Base-by-base conservation (phyloP, 2,113 vertebrate genomes). In the Clarias macrocephalus region DNA sequence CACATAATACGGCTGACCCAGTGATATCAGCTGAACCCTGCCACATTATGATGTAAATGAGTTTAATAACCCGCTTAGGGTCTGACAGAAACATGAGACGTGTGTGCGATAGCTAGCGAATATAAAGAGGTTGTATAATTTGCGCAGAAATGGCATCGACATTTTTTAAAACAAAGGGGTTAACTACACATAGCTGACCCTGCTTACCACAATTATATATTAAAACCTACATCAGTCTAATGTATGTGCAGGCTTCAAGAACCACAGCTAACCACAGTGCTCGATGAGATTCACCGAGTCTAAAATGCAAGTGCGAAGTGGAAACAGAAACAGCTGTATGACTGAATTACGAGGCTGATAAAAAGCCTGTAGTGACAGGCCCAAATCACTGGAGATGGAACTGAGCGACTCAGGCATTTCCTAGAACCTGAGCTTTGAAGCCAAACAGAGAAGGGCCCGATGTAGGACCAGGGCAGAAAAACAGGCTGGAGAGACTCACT, bases 41-140 rank as follows among this genome's bases (percentile, higher is more conserved):
- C 85, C 90, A 91, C 86, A 94, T 94, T 96, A 93, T 94, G 90
- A 96, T 95, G 95, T 94, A 95, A 96, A 95, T 95, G 90, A 92
- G 93, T 94, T 93, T 95, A 94, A 95, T 95, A 95, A 94, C 92
- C 91, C 90, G 94, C 93, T 94, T 93, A 93, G 92, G 89, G 72
- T 80, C 89, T 88, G 89, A 91, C 84, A 86, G 90, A 89, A 81
- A 87, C 85, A 82, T 63, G 91, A 88, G 90, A 88, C 91, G 91
- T 92, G 91, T 88, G 90, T 90, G 90, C 90, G 91, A 88, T 87
- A 89, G 87, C 89, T 59, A 82, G 86, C 42, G 66, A 60, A 83
- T 80, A 80, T 79, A 84, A 88, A 77, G 65, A 59, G 88, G 59
- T 86, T 89, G 89, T 83, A 89, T 89, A 89, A 89, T 90, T 90